Percentiles rank a stretch among this genome's conserved stretches.
Evolutionary conservation across 1,140 invertebrate genomes (phyloP).

Genomic region (Ganaspis sp.): DNA sequence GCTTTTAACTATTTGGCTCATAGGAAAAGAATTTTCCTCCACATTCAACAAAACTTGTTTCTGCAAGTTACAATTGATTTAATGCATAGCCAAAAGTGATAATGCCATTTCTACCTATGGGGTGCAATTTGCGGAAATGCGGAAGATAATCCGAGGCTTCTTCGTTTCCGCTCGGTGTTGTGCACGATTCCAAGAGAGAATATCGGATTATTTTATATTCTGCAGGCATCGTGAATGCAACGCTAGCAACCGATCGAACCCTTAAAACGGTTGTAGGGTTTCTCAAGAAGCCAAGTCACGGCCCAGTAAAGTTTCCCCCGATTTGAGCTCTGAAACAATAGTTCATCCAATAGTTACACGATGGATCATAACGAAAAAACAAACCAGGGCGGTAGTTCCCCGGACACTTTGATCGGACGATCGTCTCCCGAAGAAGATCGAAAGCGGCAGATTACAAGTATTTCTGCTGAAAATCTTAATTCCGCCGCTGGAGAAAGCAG

Average conservation of each 20-base stretch:
- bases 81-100: neutral
- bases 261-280: constrained; percentile 59
- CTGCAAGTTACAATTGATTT: too few species aligned
- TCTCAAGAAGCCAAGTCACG: constrained; percentile 64
- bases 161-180: constrained; percentile 37
- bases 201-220: constrained; percentile 56
- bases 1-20: too few species aligned
- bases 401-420: constrained; percentile 63
- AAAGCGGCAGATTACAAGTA: constrained; percentile 40
- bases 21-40: too few species aligned
- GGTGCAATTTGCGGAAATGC: neutral
- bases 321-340: constrained; percentile 26
- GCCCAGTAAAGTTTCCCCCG: neutral
- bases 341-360: constrained; percentile 40
- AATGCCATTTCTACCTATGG: neutral
- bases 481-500: constrained; percentile 60
- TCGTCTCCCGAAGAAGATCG: constrained; percentile 65
- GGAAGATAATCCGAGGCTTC: neutral
- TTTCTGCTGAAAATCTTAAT: constrained; percentile 48
- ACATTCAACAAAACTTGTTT: too few species aligned
- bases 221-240: neutral
- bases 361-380: constrained; percentile 65
- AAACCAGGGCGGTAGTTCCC: constrained; percentile 64
- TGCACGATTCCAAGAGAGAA: neutral
- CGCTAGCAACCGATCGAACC: constrained; percentile 43